A percentile compares a stretch with the other conserved stretches of the same genome.
Conservation (phyloP, 2,888 invertebrate genomes). For the Resseliella maxima region DNA sequence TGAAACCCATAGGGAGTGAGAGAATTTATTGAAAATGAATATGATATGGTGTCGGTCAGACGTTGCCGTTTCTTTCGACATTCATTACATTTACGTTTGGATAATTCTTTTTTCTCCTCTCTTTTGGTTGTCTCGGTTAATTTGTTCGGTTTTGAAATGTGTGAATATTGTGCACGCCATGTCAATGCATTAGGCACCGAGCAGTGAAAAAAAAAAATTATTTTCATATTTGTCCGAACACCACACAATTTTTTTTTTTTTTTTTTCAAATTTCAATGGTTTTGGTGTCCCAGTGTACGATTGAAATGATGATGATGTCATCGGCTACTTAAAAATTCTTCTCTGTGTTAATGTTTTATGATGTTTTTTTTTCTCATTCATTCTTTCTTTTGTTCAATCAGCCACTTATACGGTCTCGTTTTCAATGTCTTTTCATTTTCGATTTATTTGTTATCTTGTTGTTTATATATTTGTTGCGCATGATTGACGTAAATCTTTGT, state of each 20-base stretch:
- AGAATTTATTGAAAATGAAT: constrained; percentile 36
- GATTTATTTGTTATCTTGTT: neutral
- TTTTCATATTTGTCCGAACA: neutral
- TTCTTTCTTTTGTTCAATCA: neutral
- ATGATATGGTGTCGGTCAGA: neutral
- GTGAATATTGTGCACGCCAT: neutral
- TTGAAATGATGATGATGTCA: constrained; percentile 38
- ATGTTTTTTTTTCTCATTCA: neutral
- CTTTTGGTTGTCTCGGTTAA: neutral
- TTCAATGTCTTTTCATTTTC: constrained; percentile 14
- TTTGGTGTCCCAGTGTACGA: neutral
- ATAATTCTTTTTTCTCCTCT: neutral
- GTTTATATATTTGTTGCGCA: neutral
- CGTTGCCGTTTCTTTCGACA: neutral
- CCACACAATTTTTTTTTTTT: neutral
- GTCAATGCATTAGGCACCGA: constrained; percentile 11
- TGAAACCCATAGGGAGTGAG: constrained; percentile 6
- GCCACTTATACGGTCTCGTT: neutral
- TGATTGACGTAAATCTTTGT: constrained; percentile 34
- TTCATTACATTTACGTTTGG: neutral
- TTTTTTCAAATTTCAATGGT: neutral
- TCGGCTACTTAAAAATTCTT: constrained; percentile 2
- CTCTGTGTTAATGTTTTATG: neutral
- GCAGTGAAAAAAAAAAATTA: constrained; percentile 13
- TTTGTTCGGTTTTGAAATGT: no score